A percentile compares a stretch with the other conserved stretches of the same genome.
These are phyloP conservation scores for Paracyprichromis sp. DNA, from an alignment of 2,113 vertebrate genomes.

Conservation along the genomic window DNA sequence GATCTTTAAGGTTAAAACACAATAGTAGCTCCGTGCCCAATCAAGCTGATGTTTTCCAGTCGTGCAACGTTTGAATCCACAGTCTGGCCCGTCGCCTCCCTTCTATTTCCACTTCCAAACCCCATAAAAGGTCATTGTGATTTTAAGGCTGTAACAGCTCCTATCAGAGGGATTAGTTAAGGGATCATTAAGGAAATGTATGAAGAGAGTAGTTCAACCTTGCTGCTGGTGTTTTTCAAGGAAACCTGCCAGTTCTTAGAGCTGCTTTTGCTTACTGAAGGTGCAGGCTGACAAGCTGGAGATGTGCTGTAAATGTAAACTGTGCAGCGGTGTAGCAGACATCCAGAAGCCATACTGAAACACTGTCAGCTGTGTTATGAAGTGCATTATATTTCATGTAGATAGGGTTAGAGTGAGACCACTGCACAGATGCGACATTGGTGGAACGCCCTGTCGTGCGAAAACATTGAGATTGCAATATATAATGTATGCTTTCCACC, in stretches of 20 bases:
- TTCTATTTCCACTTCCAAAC: neutral
- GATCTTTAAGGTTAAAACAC: neutral
- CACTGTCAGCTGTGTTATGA: neutral
- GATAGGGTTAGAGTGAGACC: neutral
- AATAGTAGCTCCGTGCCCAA: neutral
- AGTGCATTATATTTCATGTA: neutral
- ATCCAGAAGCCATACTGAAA: neutral
- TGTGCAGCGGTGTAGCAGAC: neutral
- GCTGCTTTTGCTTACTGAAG: neutral
- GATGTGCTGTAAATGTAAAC: neutral
- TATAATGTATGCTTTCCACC: neutral
- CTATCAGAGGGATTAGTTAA: neutral
- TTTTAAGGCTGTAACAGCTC: conserved; percentile 16
- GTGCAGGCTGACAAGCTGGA: neutral
- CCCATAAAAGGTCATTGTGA: conserved; percentile 35
- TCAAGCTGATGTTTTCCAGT: conserved; percentile 30
- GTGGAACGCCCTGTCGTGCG: neutral
- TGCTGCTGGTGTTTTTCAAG: neutral
- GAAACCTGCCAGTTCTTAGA: neutral
- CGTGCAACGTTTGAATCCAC: neutral
- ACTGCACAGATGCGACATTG: neutral
- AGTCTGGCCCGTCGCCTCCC: neutral
- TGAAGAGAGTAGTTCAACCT: neutral
- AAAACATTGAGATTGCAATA: neutral
- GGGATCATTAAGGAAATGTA: neutral